These are phyloP conservation scores for Rotaria socialis DNA, from an alignment of 2,888 invertebrate species.

Conservation along the genomic window DNA sequence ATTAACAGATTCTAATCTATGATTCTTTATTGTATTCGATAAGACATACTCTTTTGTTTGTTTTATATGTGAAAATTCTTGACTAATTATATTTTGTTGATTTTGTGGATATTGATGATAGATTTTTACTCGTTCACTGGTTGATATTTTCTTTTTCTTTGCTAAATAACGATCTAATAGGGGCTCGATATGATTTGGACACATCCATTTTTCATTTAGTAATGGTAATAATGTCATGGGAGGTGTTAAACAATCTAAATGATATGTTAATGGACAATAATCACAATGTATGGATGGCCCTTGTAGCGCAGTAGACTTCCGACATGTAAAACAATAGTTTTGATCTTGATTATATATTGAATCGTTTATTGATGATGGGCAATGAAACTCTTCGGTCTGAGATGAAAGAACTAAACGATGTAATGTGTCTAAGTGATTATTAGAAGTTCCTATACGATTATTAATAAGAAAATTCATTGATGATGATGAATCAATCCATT, in stretches of 20 bases:
- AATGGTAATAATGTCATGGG: conserved; percentile 77
- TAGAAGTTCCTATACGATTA: background rate
- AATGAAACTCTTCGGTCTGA: background rate
- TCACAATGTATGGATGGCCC: conserved; percentile 68
- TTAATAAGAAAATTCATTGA: too few species aligned
- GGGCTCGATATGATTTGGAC: conserved; percentile 89
- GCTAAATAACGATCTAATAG: conserved; percentile 62
- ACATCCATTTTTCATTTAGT: conserved; percentile 83
- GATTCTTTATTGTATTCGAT: background rate
- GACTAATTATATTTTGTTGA: background rate
- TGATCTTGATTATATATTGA: background rate
- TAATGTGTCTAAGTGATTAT: background rate
- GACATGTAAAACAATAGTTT: conserved; percentile 24
- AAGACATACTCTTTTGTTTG: background rate
- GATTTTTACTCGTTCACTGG: background rate
- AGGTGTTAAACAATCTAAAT: conserved; percentile 87
- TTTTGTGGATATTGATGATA: conserved; percentile 10
- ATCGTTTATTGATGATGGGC: background rate
- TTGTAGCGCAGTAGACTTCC: background rate
- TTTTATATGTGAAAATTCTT: conserved; percentile 10
- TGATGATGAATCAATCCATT: background rate
- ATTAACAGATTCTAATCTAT: background rate
- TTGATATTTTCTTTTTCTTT: background rate
- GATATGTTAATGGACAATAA: conserved; percentile 82
- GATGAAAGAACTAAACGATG: background rate